Base-by-base conservation (phyloP, 2,888 invertebrate genomes). In the Lithosia quadra region DNA sequence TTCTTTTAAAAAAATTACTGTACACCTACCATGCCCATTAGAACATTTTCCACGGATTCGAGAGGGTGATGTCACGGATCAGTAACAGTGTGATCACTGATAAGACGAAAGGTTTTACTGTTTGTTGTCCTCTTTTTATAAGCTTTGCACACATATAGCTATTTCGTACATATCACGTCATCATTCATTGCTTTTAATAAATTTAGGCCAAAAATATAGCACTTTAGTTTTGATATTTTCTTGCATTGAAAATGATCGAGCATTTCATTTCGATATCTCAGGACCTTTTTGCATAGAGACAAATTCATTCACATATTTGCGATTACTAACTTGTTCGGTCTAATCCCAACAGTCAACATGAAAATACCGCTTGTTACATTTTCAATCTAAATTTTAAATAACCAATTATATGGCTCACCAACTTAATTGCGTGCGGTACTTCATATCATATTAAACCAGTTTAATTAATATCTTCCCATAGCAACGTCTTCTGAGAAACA, bases 401-500 rank as follows among this genome's bases (percentile, higher is more conserved):
- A n/a, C n/a, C 1, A 49, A 49, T n/a, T 49, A 49, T n/a, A 18
- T 49, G 2, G n/a, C 49, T 49, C n/a, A n/a, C 49, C n/a, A 18
- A 49, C 49, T n/a, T n/a, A 49, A 49, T 49, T 49, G 49, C 24
- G 24, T 56, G 24, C 28, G 24, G 56, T 56, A 56, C 24, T 56
- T 2, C n/a, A 15, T 15, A 55, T 24, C 18, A 18, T 39, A 22
- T 13, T 49, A 28, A 33, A 36, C 34, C 15, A 56, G 33, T 34
- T 53, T 10, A 34, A 55, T 64, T 24, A 64, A 34, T 57, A 4
- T 21, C 7, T 43, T 69, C 60, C 66, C 73, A 77, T 69, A 73
- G 65, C 58, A 69, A 78, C 67, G 43, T 69, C 68, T 81, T 80
- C 76, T 68, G 79, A 15, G 67, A 83, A 79, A 80, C 78, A 67